Evolutionary conservation across 2,113 vertebrate species (phyloP).

Genomic region (Microcebus lehilahytsara): DNA sequence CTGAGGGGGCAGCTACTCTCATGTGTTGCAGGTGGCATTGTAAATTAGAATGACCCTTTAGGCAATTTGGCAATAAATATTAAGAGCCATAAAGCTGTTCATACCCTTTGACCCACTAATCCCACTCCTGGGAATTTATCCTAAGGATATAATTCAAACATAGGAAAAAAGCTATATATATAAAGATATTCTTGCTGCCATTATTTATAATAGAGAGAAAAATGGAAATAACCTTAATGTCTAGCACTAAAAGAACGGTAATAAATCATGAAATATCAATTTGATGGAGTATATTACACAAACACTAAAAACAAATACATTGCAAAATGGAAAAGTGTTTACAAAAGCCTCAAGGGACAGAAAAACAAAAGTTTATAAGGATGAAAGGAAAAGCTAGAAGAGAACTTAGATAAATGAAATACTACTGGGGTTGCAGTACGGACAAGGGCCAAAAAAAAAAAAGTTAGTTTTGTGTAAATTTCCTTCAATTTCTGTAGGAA

Average conservation of each 20-base stretch:
- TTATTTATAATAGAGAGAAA: conserved; percentile 75
- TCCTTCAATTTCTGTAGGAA: background rate
- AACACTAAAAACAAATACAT: conserved; percentile 47
- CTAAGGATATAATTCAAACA: conserved; percentile 70
- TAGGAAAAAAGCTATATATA: conserved; percentile 52
- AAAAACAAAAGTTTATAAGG: background rate
- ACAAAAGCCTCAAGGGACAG: background rate
- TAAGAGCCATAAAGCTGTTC: conserved; percentile 75
- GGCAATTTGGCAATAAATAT: conserved; percentile 72
- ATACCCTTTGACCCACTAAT: conserved; percentile 76
- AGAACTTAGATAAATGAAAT: background rate
- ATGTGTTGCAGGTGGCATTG: conserved; percentile 66
- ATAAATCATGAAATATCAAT: conserved; percentile 62
- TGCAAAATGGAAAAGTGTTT: conserved; percentile 29
- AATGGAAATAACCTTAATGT: conserved; percentile 76
- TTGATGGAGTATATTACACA: conserved; percentile 37
- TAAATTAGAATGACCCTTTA: conserved; percentile 72
- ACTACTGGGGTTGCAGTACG: background rate
- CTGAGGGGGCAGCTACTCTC: background rate
- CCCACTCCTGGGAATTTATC: conserved; percentile 75
- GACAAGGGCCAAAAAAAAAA: background rate
- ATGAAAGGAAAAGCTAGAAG: background rate
- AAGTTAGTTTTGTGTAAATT: background rate
- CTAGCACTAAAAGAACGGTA: conserved; percentile 47
- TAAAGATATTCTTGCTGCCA: conserved; percentile 69